Evolutionary conservation across 2,888 invertebrate genomes (phyloP).

Genomic region (Heliconius hortense): DNA sequence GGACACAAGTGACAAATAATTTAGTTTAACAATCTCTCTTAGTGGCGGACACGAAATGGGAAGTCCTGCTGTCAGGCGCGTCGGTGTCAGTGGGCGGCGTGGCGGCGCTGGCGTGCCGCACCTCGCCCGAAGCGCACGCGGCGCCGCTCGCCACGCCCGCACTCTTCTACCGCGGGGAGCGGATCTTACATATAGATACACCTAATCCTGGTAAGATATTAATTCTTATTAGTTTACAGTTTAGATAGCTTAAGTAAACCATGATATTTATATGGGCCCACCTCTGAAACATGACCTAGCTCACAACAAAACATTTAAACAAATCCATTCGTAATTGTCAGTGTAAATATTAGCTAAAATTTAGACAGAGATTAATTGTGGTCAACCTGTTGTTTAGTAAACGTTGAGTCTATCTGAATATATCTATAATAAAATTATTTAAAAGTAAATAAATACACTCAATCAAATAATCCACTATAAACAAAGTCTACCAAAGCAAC

Average conservation of each 20-base stretch:
- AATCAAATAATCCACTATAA: background rate
- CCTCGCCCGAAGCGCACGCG: slow-evolving; percentile 38
- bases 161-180: slow-evolving; percentile 62
- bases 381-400: too few relatives aligned
- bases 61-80: slow-evolving; percentile 49
- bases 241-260: too few relatives aligned
- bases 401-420: too few relatives aligned
- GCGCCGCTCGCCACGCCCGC: slow-evolving; percentile 44
- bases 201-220: slow-evolving; percentile 79
- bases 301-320: too few relatives aligned
- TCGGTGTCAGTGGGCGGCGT: slow-evolving; percentile 57
- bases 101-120: slow-evolving; percentile 58
- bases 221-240: background rate
- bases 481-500: background rate
- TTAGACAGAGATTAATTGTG: too few relatives aligned
- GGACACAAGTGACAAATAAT: background rate
- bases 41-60: slow-evolving; percentile 59
- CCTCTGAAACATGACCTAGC: too few relatives aligned
- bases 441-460: background rate
- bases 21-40: background rate
- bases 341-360: too few relatives aligned
- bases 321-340: too few relatives aligned
- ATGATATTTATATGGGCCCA: too few relatives aligned
- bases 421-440: too few relatives aligned
- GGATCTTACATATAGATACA: slow-evolving; percentile 60